A percentile compares a stretch with the other conserved stretches of the same genome.
Conservation (phyloP, 2,113 vertebrate genomes). For the Pongo abelii region DNA sequence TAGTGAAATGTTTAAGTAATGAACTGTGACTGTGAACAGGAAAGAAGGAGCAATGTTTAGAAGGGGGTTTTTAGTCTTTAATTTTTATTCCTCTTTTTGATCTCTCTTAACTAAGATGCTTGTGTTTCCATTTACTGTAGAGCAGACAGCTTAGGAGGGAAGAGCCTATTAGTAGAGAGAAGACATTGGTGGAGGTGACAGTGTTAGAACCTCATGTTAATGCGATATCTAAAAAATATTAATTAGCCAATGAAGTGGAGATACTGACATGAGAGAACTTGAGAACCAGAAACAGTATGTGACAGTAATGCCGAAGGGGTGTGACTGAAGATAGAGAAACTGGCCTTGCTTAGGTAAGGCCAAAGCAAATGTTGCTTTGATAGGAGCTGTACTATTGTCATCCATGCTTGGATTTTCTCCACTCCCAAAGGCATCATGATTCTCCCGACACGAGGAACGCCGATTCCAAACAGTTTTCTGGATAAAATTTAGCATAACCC, state of each 20-base stretch:
- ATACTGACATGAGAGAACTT: background rate
- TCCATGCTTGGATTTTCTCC: background rate
- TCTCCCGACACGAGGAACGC: background rate
- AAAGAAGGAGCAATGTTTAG: background rate
- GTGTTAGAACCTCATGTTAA: background rate
- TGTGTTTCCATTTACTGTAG: background rate
- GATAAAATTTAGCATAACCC: background rate
- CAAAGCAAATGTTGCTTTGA: background rate
- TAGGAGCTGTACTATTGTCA: background rate
- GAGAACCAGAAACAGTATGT: background rate
- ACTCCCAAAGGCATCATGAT: background rate
- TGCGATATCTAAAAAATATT: background rate
- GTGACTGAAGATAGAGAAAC: background rate
- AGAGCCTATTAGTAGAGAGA: background rate
- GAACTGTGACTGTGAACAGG: background rate
- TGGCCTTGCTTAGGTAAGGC: rapidly evolving
- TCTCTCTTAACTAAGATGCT: background rate
- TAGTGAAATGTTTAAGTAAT: background rate
- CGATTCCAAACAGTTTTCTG: background rate
- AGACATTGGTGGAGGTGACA: background rate
- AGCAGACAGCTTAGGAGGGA: background rate
- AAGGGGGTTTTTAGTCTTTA: background rate
- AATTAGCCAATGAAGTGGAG: background rate
- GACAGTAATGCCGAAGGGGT: background rate
- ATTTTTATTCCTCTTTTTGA: background rate